Evolutionary conservation across 2,113 vertebrate genomes (phyloP), one percentile per base, ranked within the genome.

Genomic region (Gobiocypris rarus): DNA sequence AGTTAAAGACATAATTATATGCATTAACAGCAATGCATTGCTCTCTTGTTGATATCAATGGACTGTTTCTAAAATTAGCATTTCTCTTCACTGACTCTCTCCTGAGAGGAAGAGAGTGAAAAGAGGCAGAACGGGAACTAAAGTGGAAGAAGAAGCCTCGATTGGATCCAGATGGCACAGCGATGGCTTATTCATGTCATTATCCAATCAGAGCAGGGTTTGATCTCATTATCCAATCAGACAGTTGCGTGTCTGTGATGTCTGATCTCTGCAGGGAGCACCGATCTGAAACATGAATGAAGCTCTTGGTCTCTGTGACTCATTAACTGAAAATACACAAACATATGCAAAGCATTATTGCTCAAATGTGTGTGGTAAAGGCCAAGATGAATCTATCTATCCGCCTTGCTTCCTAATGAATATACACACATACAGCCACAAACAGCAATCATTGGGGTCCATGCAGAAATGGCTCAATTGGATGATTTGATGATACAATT

Each of bases 81-180:
- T 59, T 52, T 61, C 75, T 24, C 75, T 80, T 82, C 84, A 78
- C 56, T 90, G 73, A 80, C 89, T 76, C 63, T 84, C 89, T 86
- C 81, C 59, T 52, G 77, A 73, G 82, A 86, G 85, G 76, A 86
- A 22, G 56, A 56, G 58, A 78, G 52, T 78, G 56, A 71, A 75
- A 28, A 24, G 76, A 75, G 50, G 50, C 48, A 34, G 26, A 34
- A 52, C 0, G 1, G 31, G 31, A 77, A 75, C 71, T 22, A 28
- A 84, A 70, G 56, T 54, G 63, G 76, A 63, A 81, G 90, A 91
- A 91, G 81, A 67, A 61, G 65, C 89, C 90, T 86, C 86, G 90
- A 93, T 87, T 89, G 86, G 90, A 93, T 88, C 65, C 93, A 94
- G 94, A 95, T 92, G 91, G 86, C 87, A 79, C 87, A 87, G 91